Evolutionary conservation across 2,797 vertebrate genomes (phyloP).

Genomic region (Melanotaenia boesemani): DNA sequence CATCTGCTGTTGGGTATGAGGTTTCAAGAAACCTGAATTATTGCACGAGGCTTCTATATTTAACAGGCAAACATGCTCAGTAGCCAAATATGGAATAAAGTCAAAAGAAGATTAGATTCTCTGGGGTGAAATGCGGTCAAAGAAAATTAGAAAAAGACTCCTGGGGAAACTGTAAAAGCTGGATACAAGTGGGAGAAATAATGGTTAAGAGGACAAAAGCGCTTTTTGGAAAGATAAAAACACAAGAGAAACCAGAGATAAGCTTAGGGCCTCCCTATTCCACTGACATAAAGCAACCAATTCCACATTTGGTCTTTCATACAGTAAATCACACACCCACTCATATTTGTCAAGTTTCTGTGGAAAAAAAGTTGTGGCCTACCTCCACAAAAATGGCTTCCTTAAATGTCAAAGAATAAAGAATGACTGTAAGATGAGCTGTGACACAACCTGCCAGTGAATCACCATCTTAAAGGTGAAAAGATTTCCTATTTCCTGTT

Average conservation of each 20-base stretch:
- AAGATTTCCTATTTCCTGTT: not conserved
- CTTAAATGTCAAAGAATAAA: conserved; percentile 10
- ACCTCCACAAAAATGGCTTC: conserved; percentile 8
- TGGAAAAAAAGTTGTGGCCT: conserved; percentile 33
- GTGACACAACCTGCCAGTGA: not conserved
- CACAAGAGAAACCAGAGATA: not conserved
- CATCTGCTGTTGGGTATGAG: not conserved
- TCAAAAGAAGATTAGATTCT: not conserved
- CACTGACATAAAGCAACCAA: conserved; percentile 27
- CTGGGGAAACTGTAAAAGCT: conserved; percentile 21
- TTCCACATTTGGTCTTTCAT: not conserved
- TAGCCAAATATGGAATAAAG: conserved; percentile 27
- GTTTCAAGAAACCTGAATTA: not conserved
- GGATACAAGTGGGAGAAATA: not conserved
- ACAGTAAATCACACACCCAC: not conserved
- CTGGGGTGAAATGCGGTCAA: not conserved
- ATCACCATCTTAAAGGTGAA: not conserved
- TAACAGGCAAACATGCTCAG: conserved; percentile 12
- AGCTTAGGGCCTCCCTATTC: not conserved
- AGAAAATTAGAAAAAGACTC: conserved; percentile 19
- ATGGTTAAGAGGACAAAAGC: conserved; percentile 4
- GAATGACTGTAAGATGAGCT: conserved; percentile 26
- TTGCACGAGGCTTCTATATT: conserved; percentile 10
- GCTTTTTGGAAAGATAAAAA: conserved; percentile 3
- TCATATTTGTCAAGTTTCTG: not conserved